These are phyloP conservation scores for Corbicula japonica DNA, from an alignment of 2,888 invertebrate species.

Conservation along the genomic window DNA sequence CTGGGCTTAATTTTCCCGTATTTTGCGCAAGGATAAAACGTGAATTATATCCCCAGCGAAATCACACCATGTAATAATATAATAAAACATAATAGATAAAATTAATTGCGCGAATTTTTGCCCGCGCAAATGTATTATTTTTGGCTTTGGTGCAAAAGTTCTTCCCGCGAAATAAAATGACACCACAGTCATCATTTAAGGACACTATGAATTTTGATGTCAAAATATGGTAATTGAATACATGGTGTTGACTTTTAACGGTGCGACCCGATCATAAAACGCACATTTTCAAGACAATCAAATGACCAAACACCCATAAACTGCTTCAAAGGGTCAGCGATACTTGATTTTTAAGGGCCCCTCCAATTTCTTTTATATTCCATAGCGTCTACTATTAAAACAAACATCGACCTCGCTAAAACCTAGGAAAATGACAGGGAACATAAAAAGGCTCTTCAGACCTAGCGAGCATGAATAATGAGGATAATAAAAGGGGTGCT, in stretches of 20 bases:
- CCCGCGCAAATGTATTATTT: no score
- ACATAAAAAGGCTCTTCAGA: constrained; percentile 32
- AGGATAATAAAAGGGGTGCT: constrained; percentile 50
- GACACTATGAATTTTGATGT: constrained; percentile 11
- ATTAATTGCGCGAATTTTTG: no score
- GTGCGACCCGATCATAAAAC: constrained; percentile 17
- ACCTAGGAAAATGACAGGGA: constrained; percentile 32
- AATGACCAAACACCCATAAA: constrained; percentile 24
- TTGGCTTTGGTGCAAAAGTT: no score
- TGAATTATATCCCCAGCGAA: no score
- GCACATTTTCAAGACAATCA: constrained; percentile 19
- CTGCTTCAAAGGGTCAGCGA: constrained; percentile 28
- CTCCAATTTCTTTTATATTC: constrained; percentile 28
- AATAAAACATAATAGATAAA: no score
- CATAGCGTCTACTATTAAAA: constrained; percentile 45
- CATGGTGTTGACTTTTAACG: constrained; percentile 20
- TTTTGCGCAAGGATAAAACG: no score
- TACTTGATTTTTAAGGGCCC: constrained; percentile 27
- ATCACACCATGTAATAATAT: no score
- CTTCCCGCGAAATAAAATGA: no score
- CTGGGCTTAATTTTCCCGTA: no score
- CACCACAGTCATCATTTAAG: neutral
- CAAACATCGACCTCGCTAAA: constrained; percentile 31
- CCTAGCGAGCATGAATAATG: constrained; percentile 33
- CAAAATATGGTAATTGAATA: neutral